A percentile compares a stretch with the other conserved stretches of the same genome.
These are phyloP conservation scores for Anthopleura sola DNA, from an alignment of 64 coral and sea anemone genomes.

Conservation along the genomic window DNA sequence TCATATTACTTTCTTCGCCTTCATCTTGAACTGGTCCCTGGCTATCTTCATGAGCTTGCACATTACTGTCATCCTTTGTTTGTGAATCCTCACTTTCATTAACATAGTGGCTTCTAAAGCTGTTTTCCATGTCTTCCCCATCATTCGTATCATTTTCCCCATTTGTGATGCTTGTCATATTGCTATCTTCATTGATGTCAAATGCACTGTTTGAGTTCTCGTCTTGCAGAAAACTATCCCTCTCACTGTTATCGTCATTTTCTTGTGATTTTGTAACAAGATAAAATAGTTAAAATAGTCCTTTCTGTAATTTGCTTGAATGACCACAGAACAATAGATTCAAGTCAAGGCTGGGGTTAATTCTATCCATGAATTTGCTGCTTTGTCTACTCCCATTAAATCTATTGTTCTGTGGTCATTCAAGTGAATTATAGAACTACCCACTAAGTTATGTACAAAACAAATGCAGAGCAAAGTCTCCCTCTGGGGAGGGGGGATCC, in stretches of 20 bases:
- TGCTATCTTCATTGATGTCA: constrained; percentile 72
- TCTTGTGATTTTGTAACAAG: constrained; percentile 11
- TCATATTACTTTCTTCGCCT: constrained; percentile 81
- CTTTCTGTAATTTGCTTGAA: too few species aligned
- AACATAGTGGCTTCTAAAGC: constrained; percentile 63
- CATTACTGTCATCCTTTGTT: constrained; percentile 33
- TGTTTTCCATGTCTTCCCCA: constrained; percentile 59
- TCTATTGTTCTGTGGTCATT: too few species aligned
- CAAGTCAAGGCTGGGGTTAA: too few species aligned
- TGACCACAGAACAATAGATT: too few species aligned
- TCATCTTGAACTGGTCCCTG: constrained; percentile 50
- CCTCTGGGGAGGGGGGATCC: too few species aligned
- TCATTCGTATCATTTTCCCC: constrained; percentile 63
- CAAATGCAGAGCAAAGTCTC: too few species aligned
- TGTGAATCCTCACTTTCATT: constrained; percentile 55
- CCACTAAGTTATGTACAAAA: too few species aligned
- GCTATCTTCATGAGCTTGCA: constrained; percentile 38
- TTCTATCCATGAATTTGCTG: too few species aligned
- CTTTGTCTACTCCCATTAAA: too few species aligned
- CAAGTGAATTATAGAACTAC: too few species aligned
- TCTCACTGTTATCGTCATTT: constrained; percentile 47
- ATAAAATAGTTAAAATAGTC: background rate
- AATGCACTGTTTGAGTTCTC: constrained; percentile 63
- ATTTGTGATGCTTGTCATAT: constrained; percentile 49
- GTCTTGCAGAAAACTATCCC: constrained; percentile 38